Base-by-base conservation (phyloP, 2,888 invertebrate species). In the Galeruca laticollis region DNA sequence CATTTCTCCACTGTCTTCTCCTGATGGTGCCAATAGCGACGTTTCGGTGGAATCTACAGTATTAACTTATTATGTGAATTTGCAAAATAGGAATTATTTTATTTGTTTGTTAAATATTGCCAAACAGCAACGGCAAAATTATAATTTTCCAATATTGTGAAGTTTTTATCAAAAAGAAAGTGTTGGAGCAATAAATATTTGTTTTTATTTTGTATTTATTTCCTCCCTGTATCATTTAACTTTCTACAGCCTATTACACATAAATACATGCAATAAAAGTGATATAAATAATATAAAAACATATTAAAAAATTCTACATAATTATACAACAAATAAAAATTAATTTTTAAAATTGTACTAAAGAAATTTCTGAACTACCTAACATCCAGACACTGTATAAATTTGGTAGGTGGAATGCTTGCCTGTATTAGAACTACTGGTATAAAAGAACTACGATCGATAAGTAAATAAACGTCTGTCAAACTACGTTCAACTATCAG, bases 81-180 rank as follows among this genome's bases (percentile, higher is more conserved):
- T 86, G 9, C 84, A 85, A 71, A 81, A 85, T 57, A 86, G 87
- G 63, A 88, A 87, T 80, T 88, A 89, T 79, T 86, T 89, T 74
- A 78, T 88, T 49, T 86, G 87, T 73, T 79, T 89, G 69, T 84
- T 90, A 59, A 83, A 85, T 54, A 83, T 89, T 70, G 87, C 88
- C 4, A 88, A 88, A 80, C 86, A 88, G 72, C 88, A 89, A 78
- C 84, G 83, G 74, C 85, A 86, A 75, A 78, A 85, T 72, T 86
- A 84, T 76, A 88, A 87, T 75, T 90, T 89, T 84, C 81, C 85
- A 40, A 87, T 89, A 74, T 83, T 88, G 68, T 82, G 76, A 76
- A 72, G 63, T 71, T 56, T 68, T 68, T 69, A 68, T 57, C 26
- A 9, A 54, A 63, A 43, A 40, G 18, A 54, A 56, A 71, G 65